Percentiles rank a stretch among this genome's conserved stretches.
phyloP scores from a whole-genome alignment of 2,113 vertebrate species.

The Pogona vitticeps region DNA sequence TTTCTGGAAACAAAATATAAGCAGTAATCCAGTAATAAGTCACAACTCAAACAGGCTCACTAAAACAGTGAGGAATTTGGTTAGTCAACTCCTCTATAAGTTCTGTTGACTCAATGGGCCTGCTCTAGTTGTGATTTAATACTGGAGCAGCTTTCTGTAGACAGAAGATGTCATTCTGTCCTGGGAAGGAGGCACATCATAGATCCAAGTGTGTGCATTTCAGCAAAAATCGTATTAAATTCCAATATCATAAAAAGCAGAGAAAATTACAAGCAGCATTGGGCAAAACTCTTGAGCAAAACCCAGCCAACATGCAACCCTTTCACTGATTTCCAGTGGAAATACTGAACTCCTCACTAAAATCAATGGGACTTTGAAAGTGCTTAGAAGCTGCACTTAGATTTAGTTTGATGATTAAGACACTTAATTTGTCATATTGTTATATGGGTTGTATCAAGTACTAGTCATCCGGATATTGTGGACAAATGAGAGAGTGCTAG shows the following conservation, averaged over 20 bases:
- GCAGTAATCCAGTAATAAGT: not conserved
- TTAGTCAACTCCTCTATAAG: too few relatives aligned
- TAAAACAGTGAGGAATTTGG: too few relatives aligned
- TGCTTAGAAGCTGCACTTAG: not conserved
- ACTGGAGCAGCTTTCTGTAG: too few relatives aligned
- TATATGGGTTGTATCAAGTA: not conserved
- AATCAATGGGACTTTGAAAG: not conserved
- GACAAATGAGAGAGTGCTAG: too few relatives aligned
- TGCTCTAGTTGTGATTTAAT: too few relatives aligned
- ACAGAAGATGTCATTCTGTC: too few relatives aligned
- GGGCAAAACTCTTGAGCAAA: not conserved
- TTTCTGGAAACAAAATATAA: not conserved
- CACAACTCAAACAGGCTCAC: too few relatives aligned
- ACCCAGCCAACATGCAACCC: not conserved
- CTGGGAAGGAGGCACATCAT: not conserved
- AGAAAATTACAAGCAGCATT: not conserved
- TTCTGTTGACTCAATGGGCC: too few relatives aligned
- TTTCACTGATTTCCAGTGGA: not conserved
- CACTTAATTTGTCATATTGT: too few relatives aligned
- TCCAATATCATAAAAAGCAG: not conserved
- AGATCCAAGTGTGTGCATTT: not conserved
- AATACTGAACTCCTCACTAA: not conserved
- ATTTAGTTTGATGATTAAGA: not conserved
- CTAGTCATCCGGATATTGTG: too few relatives aligned
- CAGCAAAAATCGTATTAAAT: conserved; percentile 11